Evolutionary conservation across 2,113 vertebrate genomes (phyloP).

Genomic region (Sturnira hondurensis): DNA sequence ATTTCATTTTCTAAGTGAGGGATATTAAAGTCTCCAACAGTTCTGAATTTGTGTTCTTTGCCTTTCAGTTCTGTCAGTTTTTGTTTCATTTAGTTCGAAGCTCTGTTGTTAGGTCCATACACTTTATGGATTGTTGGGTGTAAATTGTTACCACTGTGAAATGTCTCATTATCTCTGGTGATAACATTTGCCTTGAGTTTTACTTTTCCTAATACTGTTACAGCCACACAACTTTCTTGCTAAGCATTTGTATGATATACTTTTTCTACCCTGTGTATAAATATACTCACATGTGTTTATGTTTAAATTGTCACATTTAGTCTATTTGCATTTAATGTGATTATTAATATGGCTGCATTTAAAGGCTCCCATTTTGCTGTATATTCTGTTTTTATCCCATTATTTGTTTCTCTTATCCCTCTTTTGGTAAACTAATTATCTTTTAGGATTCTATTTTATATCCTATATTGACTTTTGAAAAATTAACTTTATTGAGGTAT

Average conservation of each 20-base stretch:
- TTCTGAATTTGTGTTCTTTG: neutral
- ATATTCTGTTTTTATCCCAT: neutral
- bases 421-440: neutral
- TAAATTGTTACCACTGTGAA: neutral
- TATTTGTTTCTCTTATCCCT: neutral
- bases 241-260: too few species aligned
- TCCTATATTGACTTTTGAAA: neutral
- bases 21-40: neutral
- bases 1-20: neutral
- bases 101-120: neutral
- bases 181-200: neutral
- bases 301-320: too few species aligned
- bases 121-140: neutral
- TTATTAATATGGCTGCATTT: neutral
- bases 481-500: neutral
- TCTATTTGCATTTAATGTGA: neutral
- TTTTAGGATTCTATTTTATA: neutral
- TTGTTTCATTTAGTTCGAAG: neutral
- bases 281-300: too few species aligned
- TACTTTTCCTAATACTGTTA: neutral
- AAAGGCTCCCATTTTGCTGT: neutral
- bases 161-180: neutral
- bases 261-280: too few species aligned
- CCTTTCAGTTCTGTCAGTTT: neutral
- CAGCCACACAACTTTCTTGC: neutral